Conservation (phyloP, 2,888 invertebrate species). For the Ptilodon capucinus region DNA sequence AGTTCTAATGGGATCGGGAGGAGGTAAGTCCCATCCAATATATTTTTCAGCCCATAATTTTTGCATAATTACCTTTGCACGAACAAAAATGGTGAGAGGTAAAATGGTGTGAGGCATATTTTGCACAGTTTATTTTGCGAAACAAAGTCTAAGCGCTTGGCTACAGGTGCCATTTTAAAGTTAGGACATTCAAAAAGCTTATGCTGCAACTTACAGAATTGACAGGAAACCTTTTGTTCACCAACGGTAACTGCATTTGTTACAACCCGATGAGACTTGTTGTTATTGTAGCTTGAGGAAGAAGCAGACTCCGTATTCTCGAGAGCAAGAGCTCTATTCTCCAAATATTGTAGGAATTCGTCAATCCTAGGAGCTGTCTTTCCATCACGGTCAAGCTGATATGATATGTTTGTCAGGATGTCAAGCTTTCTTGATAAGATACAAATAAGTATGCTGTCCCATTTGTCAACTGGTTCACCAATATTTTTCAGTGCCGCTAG, state of each 20-base stretch:
- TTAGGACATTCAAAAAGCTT: neutral
- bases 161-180: neutral
- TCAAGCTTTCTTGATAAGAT: constrained; percentile 1
- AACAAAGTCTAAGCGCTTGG: neutral
- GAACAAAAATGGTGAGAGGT: no score
- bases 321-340: neutral
- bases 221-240: no score
- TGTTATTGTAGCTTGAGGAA: neutral
- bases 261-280: neutral
- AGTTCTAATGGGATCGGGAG: no score
- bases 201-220: neutral
- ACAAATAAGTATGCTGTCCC: constrained; percentile 1
- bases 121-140: neutral
- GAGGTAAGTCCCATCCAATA: no score
- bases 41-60: no score
- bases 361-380: neutral
- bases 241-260: neutral
- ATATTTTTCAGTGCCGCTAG: constrained; percentile 1
- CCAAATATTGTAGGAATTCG: neutral
- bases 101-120: neutral
- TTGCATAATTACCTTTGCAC: no score
- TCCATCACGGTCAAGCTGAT: neutral
- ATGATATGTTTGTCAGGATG: neutral
- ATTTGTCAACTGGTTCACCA: neutral
- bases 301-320: neutral